Evolutionary conservation across 2,797 vertebrate genomes (phyloP).

Genomic region (Cyprinodon diabolis): DNA sequence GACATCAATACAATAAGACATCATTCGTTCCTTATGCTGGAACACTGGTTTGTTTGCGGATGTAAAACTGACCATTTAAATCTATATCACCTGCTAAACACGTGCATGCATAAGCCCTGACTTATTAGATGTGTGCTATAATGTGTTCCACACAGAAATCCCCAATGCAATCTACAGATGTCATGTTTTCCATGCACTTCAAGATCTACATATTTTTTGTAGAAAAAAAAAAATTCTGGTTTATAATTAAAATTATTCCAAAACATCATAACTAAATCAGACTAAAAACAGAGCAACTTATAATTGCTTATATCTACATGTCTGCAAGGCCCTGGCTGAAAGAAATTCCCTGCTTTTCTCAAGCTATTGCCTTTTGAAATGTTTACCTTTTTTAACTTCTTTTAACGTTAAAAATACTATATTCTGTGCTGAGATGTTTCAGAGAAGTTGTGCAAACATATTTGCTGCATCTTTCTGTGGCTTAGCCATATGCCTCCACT

Average conservation of each 20-base stretch:
- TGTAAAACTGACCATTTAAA: background rate
- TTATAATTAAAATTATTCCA: background rate
- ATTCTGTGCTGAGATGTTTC: background rate
- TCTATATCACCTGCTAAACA: slow-evolving; percentile 1
- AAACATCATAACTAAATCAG: background rate
- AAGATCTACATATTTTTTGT: background rate
- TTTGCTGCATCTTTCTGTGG: slow-evolving; percentile 19
- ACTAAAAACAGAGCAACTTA: background rate
- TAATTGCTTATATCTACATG: slow-evolving; percentile 28
- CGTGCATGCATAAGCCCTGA: background rate
- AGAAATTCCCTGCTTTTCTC: slow-evolving; percentile 34
- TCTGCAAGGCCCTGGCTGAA: slow-evolving; percentile 40
- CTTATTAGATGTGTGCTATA: background rate
- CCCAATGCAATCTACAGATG: background rate
- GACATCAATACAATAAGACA: background rate
- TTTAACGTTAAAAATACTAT: background rate
- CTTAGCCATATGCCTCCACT: slow-evolving; percentile 21
- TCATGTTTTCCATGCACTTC: background rate
- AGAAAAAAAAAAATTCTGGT: background rate
- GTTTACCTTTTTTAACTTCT: background rate
- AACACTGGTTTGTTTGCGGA: background rate
- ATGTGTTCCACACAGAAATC: background rate
- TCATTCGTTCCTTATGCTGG: background rate
- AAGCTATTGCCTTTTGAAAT: slow-evolving; percentile 28
- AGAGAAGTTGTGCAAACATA: slow-evolving; percentile 3